Evolutionary conservation across 2,797 vertebrate genomes (phyloP), one percentile per base, ranked within the genome.

Genomic region (Sebastiscus albofasciatus): DNA sequence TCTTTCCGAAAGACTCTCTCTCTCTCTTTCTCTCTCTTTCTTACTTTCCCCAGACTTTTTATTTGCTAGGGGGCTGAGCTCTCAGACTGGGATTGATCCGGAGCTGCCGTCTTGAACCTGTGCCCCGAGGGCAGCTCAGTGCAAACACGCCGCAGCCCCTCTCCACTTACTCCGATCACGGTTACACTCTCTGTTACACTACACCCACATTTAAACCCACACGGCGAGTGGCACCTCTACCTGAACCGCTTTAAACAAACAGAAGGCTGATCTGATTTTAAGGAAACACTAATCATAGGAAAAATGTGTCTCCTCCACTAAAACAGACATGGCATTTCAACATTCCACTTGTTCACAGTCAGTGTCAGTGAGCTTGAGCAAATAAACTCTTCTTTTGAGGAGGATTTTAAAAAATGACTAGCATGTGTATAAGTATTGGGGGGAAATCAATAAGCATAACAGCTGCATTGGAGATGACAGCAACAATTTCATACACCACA

Each of bases 71-170:
- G 84, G 90, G 59, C 82, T 86, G 85, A 91, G 87, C 87, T 93
- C 90, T 92, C 84, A 89, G 77, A 89, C 90, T 79, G 67, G 89
- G 92, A 95, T 93, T 94, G 93, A 95, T 95, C 91, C 87, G 88
- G 87, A 91, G 90, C 89, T 84, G 80, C 90, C 54, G 71, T 92
- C 90, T 91, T 92, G 94, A 95, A 93, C 94, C 87, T 82, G 65
- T 85, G 92, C 91, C 94, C 94, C 59, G 36, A 91, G 93, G 93
- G 91, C 92, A 90, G 87, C 92, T 94, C 90, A 91, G 83, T 87
- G 80, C 90, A 94, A 94, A 93, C 93, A 95, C 76, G 65, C 87
- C 82, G 87, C 88, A 90, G 79, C 79, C 88, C 85, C 80, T 88
- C 88, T 91, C 86, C 84, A 87, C 91, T 91, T 90, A 87, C 81